phyloP scores from a whole-genome alignment of 1,140 invertebrate genomes.

The Aphaenogaster floridana region DNA sequence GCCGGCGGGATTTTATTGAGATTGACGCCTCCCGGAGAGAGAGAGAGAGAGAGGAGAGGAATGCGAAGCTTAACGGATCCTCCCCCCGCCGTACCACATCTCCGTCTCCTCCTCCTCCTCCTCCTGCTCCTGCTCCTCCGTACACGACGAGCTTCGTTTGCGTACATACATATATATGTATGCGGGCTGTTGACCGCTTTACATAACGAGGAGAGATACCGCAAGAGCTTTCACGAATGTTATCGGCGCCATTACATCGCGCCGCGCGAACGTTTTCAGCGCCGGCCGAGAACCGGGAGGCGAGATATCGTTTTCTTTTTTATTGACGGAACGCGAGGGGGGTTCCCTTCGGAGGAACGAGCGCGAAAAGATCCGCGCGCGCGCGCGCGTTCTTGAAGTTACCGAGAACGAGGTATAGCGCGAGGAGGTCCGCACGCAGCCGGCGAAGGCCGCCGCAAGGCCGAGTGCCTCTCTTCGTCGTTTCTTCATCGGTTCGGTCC shows the following conservation, averaged over 20 bases:
- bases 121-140: too few relatives aligned
- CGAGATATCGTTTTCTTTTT: neutral
- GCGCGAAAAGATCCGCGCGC: neutral
- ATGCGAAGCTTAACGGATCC: conserved; percentile 71
- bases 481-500: conserved; percentile 23
- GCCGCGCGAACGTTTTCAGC: conserved; percentile 1
- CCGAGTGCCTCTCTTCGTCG: conserved; percentile 44
- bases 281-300: neutral
- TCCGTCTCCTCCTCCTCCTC: neutral
- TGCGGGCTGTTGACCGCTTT: conserved; percentile 52
- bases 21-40: conserved; percentile 38
- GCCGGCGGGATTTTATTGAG: conserved; percentile 70
- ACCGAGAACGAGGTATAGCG: conserved; percentile 42
- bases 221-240: conserved; percentile 54
- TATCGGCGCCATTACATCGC: conserved; percentile 43
- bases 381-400: neutral
- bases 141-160: conserved; percentile 36
- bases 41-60: conserved; percentile 9
- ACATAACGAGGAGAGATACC: conserved; percentile 53
- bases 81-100: conserved; percentile 2
- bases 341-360: neutral
- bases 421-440: neutral
- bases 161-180: conserved; percentile 19
- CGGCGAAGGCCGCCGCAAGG: conserved; percentile 65
- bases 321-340: neutral